These are phyloP conservation scores for Brachirus orientalis DNA, from an alignment of 2,113 vertebrate species.

Conservation along the genomic window DNA sequence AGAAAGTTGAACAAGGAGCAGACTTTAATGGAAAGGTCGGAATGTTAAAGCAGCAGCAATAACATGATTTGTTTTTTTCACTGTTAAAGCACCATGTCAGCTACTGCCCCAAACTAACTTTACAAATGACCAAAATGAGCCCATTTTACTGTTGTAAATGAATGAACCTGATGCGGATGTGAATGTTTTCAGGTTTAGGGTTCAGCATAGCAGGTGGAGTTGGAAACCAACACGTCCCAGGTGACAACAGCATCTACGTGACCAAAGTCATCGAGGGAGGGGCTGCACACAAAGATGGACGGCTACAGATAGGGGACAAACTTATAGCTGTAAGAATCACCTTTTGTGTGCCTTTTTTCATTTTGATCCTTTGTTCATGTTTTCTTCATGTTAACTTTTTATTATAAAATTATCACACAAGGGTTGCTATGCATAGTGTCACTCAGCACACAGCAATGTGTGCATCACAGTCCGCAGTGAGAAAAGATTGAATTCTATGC, in stretches of 20 bases:
- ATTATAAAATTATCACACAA: neutral
- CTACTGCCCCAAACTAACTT: too few relatives aligned
- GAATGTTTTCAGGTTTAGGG: constrained; percentile 87
- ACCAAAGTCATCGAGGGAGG: constrained; percentile 98
- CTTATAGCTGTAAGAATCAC: constrained; percentile 93
- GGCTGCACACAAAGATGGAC: constrained; percentile 96
- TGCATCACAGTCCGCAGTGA: neutral
- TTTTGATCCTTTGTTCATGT: neutral
- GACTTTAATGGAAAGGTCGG: too few relatives aligned
- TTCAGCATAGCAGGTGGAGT: constrained; percentile 99
- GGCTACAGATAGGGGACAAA: constrained; percentile 97
- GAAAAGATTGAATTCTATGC: neutral
- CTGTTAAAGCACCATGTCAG: too few relatives aligned
- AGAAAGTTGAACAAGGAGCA: neutral
- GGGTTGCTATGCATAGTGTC: too few relatives aligned
- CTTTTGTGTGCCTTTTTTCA: too few relatives aligned
- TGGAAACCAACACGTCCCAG: constrained; percentile 97
- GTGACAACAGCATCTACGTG: constrained; percentile 98
- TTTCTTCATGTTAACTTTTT: neutral
- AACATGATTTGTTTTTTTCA: too few relatives aligned
- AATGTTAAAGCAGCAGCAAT: too few relatives aligned
- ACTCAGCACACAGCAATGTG: too few relatives aligned
- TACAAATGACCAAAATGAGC: too few relatives aligned
- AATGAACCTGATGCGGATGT: neutral
- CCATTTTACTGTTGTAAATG: too few relatives aligned